Conservation (phyloP, 1,140 invertebrate genomes). For the Chironomus striatipennis region DNA sequence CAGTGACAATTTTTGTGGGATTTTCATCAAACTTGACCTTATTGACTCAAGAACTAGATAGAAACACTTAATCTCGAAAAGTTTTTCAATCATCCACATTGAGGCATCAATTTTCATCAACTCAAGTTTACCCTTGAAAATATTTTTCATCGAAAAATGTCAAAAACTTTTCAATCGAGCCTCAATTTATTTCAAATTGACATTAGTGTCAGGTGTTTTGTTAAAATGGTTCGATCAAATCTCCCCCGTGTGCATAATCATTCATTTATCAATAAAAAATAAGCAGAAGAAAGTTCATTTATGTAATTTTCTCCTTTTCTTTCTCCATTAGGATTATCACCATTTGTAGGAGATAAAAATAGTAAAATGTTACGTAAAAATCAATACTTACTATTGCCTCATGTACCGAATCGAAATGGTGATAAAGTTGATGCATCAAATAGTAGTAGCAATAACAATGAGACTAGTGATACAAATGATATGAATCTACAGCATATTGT, state of each 20-base stretch:
- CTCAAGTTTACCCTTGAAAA: no score
- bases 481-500: slow-evolving; percentile 1
- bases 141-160: not conserved
- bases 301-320: not conserved
- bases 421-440: not conserved
- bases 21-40: no score
- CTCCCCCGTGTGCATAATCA: no score
- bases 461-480: not conserved
- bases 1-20: no score
- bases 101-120: no score
- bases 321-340: not conserved
- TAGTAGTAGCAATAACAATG: not conserved
- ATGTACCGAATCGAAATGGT: not conserved
- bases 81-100: no score
- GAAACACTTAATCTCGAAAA: no score
- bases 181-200: not conserved
- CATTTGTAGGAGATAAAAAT: not conserved
- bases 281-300: not conserved
- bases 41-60: no score
- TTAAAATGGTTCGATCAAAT: no score
- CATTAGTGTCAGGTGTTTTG: no score
- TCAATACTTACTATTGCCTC: slow-evolving; percentile 15
- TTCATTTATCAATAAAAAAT: not conserved
- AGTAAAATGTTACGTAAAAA: slow-evolving; percentile 20
- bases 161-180: not conserved